Evolutionary conservation across 2,888 invertebrate genomes (phyloP).

Genomic region (Volucella bombylans): DNA sequence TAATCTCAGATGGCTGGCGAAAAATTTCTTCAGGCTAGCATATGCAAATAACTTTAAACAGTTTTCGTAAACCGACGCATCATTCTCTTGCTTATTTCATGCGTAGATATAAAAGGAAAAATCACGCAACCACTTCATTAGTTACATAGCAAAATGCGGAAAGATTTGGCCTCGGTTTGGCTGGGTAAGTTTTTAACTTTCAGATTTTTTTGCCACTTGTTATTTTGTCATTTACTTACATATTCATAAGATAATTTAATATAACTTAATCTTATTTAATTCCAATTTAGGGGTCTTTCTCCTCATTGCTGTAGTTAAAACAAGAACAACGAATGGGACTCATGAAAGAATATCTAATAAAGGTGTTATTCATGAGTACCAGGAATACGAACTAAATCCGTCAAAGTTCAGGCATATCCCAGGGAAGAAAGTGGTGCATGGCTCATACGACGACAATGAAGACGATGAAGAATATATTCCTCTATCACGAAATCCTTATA

Average conservation of each 20-base stretch:
- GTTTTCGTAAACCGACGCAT: background rate
- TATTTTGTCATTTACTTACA: background rate
- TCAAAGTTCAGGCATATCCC: background rate
- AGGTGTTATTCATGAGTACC: background rate
- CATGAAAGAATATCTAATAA: too few species aligned
- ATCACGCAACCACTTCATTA: background rate
- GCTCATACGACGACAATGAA: background rate
- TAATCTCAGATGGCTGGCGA: background rate
- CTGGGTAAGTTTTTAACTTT: constrained; percentile 35
- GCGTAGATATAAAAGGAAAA: constrained; percentile 30
- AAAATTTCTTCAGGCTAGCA: background rate
- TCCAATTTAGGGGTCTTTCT: constrained; percentile 26
- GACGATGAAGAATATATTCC: too few species aligned
- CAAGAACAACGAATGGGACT: background rate
- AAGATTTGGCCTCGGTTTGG: constrained; percentile 25
- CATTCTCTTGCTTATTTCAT: background rate
- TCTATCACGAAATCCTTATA: too few species aligned
- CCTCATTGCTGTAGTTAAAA: background rate
- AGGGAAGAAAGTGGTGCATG: background rate
- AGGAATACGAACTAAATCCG: constrained; percentile 33
- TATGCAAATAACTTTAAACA: background rate
- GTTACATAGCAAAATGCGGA: constrained; percentile 50
- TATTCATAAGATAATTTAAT: too few species aligned
- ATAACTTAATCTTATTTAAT: background rate
- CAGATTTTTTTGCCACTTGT: background rate